These are phyloP conservation scores for Tipula helvola DNA, from an alignment of 2,888 invertebrate species.

Conservation along the genomic window DNA sequence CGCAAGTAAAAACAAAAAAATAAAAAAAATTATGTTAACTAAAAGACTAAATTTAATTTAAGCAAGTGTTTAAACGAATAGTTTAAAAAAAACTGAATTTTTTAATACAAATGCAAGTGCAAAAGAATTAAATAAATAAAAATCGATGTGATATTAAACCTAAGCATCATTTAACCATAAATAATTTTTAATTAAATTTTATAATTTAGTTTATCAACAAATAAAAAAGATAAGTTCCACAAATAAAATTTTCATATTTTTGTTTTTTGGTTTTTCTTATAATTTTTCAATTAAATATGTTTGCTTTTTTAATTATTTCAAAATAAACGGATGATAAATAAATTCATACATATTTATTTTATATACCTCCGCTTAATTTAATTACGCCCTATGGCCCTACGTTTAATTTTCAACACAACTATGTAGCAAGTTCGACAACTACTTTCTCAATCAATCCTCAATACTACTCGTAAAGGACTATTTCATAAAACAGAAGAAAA, in stretches of 20 bases:
- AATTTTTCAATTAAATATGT: not conserved
- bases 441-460: no score
- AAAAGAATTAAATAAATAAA: not conserved
- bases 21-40: not conserved
- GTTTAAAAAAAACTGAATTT: not conserved
- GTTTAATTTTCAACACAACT: no score
- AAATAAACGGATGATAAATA: not conserved
- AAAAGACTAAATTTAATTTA: constrained; percentile 6
- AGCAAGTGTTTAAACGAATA: not conserved
- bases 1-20: not conserved
- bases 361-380: not conserved
- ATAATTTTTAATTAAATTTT: not conserved
- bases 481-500: no score
- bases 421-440: no score
- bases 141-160: constrained; percentile 9
- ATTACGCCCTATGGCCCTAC: not conserved
- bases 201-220: not conserved
- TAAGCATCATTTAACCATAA: constrained; percentile 5
- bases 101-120: not conserved
- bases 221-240: not conserved
- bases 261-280: not conserved
- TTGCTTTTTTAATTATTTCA: not conserved
- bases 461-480: no score
- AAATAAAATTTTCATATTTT: not conserved
- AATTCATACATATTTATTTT: not conserved